Evolutionary conservation across 2,113 vertebrate genomes (phyloP).

Genomic region (Genyomyrus donnyi): DNA sequence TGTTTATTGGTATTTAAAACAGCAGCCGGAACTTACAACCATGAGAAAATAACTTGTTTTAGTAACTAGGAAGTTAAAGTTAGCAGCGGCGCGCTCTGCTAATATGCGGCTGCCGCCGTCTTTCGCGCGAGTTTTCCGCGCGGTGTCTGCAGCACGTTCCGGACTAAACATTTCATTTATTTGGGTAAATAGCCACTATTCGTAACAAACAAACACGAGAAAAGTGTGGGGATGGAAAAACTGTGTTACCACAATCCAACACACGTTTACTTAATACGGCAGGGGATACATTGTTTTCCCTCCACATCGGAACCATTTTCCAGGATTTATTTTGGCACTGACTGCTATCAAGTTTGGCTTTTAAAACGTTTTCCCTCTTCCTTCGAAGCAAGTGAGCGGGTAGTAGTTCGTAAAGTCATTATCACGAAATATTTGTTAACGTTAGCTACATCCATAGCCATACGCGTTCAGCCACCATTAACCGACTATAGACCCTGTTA

Average conservation of each 20-base stretch:
- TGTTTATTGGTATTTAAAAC: not conserved
- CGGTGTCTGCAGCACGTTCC: not conserved
- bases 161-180: not conserved
- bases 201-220: not conserved
- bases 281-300: conserved; percentile 19
- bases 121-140: not conserved
- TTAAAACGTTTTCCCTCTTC: not conserved
- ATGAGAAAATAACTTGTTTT: not conserved
- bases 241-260: not conserved
- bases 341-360: not conserved
- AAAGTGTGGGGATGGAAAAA: not conserved
- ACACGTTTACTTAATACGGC: not conserved
- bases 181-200: not conserved
- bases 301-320: not conserved
- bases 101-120: not conserved
- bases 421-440: not conserved
- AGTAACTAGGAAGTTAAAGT: not conserved
- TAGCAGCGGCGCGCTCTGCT: not conserved
- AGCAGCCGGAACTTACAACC: not conserved
- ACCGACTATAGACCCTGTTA: not conserved
- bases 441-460: not conserved
- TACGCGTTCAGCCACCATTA: not conserved
- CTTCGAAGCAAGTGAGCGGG: not conserved
- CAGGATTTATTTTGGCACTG: not conserved
- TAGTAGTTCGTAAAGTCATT: not conserved